phyloP scores from a whole-genome alignment of 2,797 vertebrate species.

The Anabacerthia variegaticeps region DNA sequence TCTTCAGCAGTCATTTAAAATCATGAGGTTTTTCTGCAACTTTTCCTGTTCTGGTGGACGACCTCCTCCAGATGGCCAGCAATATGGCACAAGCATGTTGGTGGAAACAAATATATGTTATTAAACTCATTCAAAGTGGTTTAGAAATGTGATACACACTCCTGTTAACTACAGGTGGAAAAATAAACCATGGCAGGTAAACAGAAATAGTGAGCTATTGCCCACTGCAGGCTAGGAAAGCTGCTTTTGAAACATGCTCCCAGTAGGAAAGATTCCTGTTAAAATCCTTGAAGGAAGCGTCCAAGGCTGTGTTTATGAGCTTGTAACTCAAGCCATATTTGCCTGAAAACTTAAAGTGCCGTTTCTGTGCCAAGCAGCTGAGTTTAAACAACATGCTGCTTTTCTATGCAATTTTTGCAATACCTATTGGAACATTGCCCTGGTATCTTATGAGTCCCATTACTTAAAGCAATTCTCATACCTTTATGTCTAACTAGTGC shows the following conservation, averaged over 20 bases:
- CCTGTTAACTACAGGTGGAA: not conserved
- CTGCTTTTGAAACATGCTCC: not conserved
- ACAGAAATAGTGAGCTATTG: constrained; percentile 53
- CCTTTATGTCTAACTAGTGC: not conserved
- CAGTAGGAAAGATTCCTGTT: constrained; percentile 12
- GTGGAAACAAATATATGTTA: not conserved
- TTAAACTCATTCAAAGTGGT: not conserved
- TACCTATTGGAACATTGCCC: not conserved
- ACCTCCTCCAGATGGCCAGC: not conserved
- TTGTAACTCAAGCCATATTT: constrained; percentile 7
- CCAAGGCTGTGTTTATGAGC: not conserved
- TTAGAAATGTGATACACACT: not conserved
- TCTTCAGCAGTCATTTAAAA: not conserved
- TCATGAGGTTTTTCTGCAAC: not conserved
- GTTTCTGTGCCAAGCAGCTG: not conserved
- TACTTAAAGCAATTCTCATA: not conserved
- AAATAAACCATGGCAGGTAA: constrained; percentile 49
- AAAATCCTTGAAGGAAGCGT: not conserved
- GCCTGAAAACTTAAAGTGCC: not conserved
- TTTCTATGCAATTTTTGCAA: constrained; percentile 23
- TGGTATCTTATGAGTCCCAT: not conserved
- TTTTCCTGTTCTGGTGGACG: not conserved
- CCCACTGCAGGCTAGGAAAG: constrained; percentile 38
- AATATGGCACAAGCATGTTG: not conserved
- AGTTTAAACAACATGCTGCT: not conserved